Base-by-base conservation (phyloP, 2,888 invertebrate species). In the Sesia bembeciformis region DNA sequence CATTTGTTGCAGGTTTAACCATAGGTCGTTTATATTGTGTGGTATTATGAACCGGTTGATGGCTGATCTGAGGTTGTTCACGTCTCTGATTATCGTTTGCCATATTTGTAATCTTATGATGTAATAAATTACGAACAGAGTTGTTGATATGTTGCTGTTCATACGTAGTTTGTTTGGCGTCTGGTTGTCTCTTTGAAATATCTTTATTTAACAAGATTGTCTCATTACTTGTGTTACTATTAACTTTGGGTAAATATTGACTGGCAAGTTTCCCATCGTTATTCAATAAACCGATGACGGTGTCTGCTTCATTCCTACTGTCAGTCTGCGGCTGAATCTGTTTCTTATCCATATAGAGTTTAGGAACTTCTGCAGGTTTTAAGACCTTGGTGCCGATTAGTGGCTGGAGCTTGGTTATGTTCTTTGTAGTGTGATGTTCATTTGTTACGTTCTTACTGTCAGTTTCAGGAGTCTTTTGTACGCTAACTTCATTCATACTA, bases 311-410 rank as follows among this genome's bases (percentile, higher is more conserved):
- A 52, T 64, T 63, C 51, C 63, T 70, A 3, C 71, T 40, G 4
- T 61, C 57, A 4, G 63, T 59, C 4, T 73, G 55, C 52, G 70
- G 66, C 39, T 76, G 69, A 0, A 62, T 59, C 53, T 79, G 72
- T 49, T 68, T 63, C 60, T 76, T 76, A 52, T 71, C 74, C 8
- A 75, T 67, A 43, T 65, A 68, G n/a, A 70, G 63, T 65, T 76
- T 78, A 0, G 77, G 71, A 53, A 66, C 65, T 6, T 76, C 72
- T 3, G 68, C 54, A 7, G 54, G 42, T 39, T 55, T 38, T 40
- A 42, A 53, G 40, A 57, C n/a, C 49, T 55, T 57, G 55, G 52
- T 53, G 40, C 57, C 57, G 5, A 6, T 42, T 42, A 42, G 5
- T 42, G 42, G 42, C 42, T 6, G 5, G 7, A 42, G 42, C 42